A percentile compares a stretch with the other conserved stretches of the same genome.
phyloP scores from a whole-genome alignment of 2,888 invertebrate genomes.

The Troglohyphantes excavatus region DNA sequence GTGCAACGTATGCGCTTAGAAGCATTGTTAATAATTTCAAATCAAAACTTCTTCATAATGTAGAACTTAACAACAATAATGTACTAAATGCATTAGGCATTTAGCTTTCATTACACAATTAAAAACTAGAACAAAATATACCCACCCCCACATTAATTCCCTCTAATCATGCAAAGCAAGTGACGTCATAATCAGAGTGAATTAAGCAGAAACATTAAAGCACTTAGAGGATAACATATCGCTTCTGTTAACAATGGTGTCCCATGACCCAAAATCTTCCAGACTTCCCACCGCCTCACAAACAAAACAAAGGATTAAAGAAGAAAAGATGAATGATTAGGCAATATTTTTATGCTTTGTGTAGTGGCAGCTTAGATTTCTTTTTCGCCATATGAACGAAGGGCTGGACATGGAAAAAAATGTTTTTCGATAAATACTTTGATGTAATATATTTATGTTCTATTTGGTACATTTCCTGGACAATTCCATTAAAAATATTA shows the following conservation, averaged over 20 bases:
- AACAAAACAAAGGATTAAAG: constrained; percentile 4
- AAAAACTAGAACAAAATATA: no score
- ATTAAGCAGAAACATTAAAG: background rate
- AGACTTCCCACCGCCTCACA: constrained; percentile 14
- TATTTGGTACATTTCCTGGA: no score
- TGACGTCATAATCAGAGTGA: background rate
- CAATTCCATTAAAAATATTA: no score
- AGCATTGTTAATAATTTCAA: no score
- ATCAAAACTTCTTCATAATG: no score
- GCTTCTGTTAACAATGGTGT: constrained; percentile 26
- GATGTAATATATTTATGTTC: no score
- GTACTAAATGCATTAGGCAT: no score
- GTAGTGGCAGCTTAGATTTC: background rate
- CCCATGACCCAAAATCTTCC: constrained; percentile 11
- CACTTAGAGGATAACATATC: background rate
- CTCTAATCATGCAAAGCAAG: background rate
- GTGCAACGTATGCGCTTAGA: no score
- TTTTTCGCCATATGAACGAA: background rate
- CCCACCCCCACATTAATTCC: background rate
- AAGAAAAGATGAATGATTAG: constrained; percentile 24
- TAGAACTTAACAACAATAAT: no score
- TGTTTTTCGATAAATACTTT: background rate
- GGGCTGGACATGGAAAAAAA: background rate
- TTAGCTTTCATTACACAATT: no score
- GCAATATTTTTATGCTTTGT: constrained; percentile 21